A percentile compares a stretch with the other conserved stretches of the same genome.
phyloP scores from a whole-genome alignment of 64 coral and sea anemone species.

The Montipora efflorescens region DNA sequence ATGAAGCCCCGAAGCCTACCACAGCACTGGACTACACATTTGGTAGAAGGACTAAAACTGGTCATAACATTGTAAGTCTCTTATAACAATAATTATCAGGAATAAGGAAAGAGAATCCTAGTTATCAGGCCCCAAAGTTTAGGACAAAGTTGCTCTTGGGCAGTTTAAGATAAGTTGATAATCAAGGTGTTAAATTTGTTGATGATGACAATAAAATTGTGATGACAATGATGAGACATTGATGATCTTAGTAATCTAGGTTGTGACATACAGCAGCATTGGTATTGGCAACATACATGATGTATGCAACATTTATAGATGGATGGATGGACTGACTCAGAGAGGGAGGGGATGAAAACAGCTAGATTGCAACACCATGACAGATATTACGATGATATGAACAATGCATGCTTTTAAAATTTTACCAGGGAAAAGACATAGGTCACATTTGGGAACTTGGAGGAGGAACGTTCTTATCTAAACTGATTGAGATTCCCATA shows the following conservation, averaged over 20 bases:
- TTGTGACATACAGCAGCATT: too few species aligned
- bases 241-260: background rate
- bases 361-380: too few species aligned
- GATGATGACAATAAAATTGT: too few species aligned
- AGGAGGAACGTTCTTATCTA: slow-evolving; percentile 94
- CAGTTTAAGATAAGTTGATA: too few species aligned
- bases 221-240: background rate
- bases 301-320: too few species aligned
- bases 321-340: too few species aligned
- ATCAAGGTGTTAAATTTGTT: too few species aligned
- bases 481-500: slow-evolving; percentile 95
- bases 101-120: background rate
- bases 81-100: background rate
- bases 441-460: slow-evolving; percentile 99
- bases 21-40: slow-evolving; percentile 98
- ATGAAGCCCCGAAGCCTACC: slow-evolving; percentile 94
- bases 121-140: too few species aligned
- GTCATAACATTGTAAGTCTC: slow-evolving; percentile 94
- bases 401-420: background rate
- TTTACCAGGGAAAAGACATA: slow-evolving; percentile 86
- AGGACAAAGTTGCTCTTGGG: too few species aligned
- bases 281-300: too few species aligned
- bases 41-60: slow-evolving; percentile 91
- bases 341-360: too few species aligned
- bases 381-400: too few species aligned